phyloP scores from a whole-genome alignment of 2,888 invertebrate genomes.

The Unio pictorum region DNA sequence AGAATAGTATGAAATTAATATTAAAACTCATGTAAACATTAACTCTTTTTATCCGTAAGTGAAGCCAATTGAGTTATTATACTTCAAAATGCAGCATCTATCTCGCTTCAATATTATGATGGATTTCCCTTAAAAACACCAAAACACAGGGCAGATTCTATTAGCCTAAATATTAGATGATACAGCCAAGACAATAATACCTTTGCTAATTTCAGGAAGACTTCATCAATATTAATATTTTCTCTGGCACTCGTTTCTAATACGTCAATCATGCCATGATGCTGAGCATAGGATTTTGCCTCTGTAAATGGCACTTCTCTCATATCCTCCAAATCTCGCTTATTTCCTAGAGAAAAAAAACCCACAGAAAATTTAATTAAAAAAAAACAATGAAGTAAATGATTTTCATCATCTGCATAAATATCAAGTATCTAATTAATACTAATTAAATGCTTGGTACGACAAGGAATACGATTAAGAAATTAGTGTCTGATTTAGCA shows the following conservation, averaged over 20 bases:
- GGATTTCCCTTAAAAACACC: no score
- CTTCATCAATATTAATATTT: conserved; percentile 67
- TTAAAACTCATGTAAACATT: no score
- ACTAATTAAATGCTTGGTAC: background rate
- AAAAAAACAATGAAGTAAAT: background rate
- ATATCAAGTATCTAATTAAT: no score
- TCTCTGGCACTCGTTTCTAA: conserved; percentile 70
- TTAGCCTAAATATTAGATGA: background rate
- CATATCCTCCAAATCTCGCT: conserved; percentile 60
- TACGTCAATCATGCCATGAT: conserved; percentile 67
- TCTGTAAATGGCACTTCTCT: conserved; percentile 61
- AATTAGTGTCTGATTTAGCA: no score
- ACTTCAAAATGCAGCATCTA: no score
- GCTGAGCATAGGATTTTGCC: conserved; percentile 81
- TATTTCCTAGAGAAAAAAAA: conserved; percentile 66
- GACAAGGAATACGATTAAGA: background rate
- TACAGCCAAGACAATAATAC: conserved; percentile 26
- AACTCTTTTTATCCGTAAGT: no score
- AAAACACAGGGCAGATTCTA: no score
- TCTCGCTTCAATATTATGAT: no score
- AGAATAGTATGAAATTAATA: no score
- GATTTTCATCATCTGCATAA: background rate
- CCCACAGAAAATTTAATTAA: background rate
- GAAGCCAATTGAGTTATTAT: no score
- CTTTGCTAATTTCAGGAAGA: conserved; percentile 64